Evolutionary conservation across 1,140 invertebrate species (phyloP).

Genomic region (Diorhabda carinulata): DNA sequence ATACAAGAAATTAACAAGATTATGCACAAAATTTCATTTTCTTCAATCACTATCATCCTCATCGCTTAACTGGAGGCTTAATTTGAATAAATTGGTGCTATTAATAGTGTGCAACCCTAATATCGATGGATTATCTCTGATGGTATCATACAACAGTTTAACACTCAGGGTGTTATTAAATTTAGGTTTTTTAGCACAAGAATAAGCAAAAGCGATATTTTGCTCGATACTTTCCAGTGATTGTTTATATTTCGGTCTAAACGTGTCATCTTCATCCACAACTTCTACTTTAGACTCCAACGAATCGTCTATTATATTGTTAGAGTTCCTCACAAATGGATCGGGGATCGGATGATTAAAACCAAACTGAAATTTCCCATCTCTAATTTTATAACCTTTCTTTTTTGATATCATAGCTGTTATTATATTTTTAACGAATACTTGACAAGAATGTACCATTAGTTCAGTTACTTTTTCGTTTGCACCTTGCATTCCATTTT

Average conservation of each 20-base stretch:
- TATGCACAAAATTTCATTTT: background rate
- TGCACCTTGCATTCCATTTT: constrained; percentile 41
- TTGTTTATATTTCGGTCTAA: constrained; percentile 34
- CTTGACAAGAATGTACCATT: constrained; percentile 39
- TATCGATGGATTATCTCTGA: constrained; percentile 35
- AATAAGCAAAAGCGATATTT: constrained; percentile 41
- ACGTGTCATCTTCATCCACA: constrained; percentile 36
- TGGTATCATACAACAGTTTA: constrained; percentile 37
- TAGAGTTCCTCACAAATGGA: constrained; percentile 53
- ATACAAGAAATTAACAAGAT: no score
- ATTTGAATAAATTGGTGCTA: constrained; percentile 36
- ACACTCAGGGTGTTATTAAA: constrained; percentile 31
- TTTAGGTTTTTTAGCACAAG: constrained; percentile 31
- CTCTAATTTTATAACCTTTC: constrained; percentile 54
- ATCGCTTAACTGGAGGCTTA: constrained; percentile 32
- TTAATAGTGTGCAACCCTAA: constrained; percentile 34
- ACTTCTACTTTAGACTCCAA: constrained; percentile 37
- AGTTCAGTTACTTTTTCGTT: constrained; percentile 38
- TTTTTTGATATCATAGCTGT: constrained; percentile 51
- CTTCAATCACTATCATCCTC: constrained; percentile 11
- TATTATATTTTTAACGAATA: constrained; percentile 55
- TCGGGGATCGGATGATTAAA: constrained; percentile 54
- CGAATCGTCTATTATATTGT: constrained; percentile 41
- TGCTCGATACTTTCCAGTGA: constrained; percentile 41
- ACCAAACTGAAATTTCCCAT: constrained; percentile 52